Base-by-base conservation (phyloP, 2,797 vertebrate species). In the Oryzias sinensis region DNA sequence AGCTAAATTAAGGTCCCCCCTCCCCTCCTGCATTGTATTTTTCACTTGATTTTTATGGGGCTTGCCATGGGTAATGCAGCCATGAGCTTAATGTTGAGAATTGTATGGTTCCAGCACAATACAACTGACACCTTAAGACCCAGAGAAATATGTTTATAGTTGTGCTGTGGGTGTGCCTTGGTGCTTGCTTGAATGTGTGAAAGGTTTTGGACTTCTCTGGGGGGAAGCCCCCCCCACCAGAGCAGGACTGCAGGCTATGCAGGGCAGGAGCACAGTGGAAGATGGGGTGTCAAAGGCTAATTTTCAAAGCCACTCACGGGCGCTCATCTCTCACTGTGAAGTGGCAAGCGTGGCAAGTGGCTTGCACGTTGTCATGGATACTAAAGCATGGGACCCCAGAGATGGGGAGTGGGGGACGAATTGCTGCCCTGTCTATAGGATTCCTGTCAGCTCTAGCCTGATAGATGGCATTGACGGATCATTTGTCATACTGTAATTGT, bases 401-500 rank as follows among this genome's bases (percentile, higher is more conserved):
- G 97, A 98, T 88, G 72, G 78, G 85, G 87, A 88, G 84, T 74
- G 75, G 76, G 93, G 94, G 95, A 96, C 94, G 95, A 97, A 97
- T 97, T 95, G 94, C 94, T 91, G 93, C 92, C 93, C 73, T 5
- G 92, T 89, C 92, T 95, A 99, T 97, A 96, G 97, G 96, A 98
- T 99, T 99, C 95, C 97, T 99, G 97, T 99, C 97, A 93, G 84
- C 89, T 88, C 87, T 6, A 87, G 85, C 91, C 93, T 98, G 96
- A 98, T 98, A 95, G 97, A 99, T 99, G 96, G 86, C 94, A 93
- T 92, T 95, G 97, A 98, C 93, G 95, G 93, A 93, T 95, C 96
- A 97, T 99, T 98, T 96, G 96, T 99, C 97, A 99, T 97, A 96
- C 92, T 93, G 94, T 98, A 98, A 98, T 99, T 98, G 97, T 97